Base-by-base conservation (phyloP, 2,113 vertebrate species). In the Ginglymostoma cirratum region DNA sequence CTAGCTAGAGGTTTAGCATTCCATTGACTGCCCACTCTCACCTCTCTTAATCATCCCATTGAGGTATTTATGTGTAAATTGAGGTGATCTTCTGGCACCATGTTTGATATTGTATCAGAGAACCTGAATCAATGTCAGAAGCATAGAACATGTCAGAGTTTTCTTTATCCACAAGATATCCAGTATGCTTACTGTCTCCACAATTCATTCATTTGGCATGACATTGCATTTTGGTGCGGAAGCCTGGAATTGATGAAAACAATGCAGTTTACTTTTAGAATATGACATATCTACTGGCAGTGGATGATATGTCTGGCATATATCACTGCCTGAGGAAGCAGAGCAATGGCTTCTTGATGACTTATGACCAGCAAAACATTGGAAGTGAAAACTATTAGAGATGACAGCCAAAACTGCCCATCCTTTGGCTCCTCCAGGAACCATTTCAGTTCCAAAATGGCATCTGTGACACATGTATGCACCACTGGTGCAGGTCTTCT, bases 21-120 rank as follows among this genome's bases (percentile, higher is more conserved):
- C 30, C 34, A 67, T 67, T 93, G 89, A 17, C n/a, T 45, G 30
- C 61, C 21, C 89, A 93, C 89, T 93, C 17, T 66, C 34, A 2
- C 52, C 55, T 92, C n/a, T 66, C n/a, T 93, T 38, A 93, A 61
- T 93, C n/a, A 93, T 93, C 19, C 89, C 55, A 67, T 45, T 65
- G 87, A 90, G 30, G 30, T 65, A 30, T 93, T 67, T 93, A 66
- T 67, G 89, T 66, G 34, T 42, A 66, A 93, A 19, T 7, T 93
- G 89, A 66, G 34, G n/a, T 66, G 38, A 83, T 83, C 38, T 83
- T 38, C 89, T 93, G 34, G 65, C 66, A 38, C 65, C 7, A 93
- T 19, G 42, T 83, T 83, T 93, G 34, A 38, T 93, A 66, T 61
- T 66, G n/a, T 19, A 93, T 66, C 23, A 67, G 38, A 66, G 61